Evolutionary conservation across 2,888 invertebrate genomes (phyloP).

Genomic region (Cephus sareptanus): DNA sequence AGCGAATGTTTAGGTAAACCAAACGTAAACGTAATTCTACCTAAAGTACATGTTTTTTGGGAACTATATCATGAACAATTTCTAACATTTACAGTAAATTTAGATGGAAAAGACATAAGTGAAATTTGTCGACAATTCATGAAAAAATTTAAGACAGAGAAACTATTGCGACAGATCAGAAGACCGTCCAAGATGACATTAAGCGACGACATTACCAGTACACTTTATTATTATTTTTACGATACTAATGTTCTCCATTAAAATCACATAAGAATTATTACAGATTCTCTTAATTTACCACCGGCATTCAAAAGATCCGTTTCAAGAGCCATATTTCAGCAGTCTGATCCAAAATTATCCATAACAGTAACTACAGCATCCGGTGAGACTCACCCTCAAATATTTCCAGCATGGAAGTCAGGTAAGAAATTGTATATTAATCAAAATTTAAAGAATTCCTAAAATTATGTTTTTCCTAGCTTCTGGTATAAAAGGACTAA

Average conservation of each 20-base stretch:
- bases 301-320: conserved; percentile 59
- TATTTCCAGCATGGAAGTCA: conserved; percentile 56
- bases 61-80: conserved; percentile 2
- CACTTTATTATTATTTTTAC: not conserved
- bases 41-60: not conserved
- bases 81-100: conserved; percentile 64
- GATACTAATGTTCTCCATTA: not conserved
- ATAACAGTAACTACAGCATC: conserved; percentile 43
- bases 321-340: conserved; percentile 57
- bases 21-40: not conserved
- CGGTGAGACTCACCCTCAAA: conserved; percentile 42
- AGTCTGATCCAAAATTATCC: conserved; percentile 49
- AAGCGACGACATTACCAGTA: conserved; percentile 50
- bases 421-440: conserved; percentile 33
- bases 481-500: conserved; percentile 34
- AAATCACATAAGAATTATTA: not conserved
- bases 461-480: conserved; percentile 25
- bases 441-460: not conserved
- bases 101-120: conserved; percentile 73
- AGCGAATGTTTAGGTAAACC: conserved; percentile 71
- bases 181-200: conserved; percentile 43
- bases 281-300: conserved; percentile 60
- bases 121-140: conserved; percentile 73
- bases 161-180: conserved; percentile 58
- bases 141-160: conserved; percentile 72